A percentile compares a stretch with the other conserved stretches of the same genome.
phyloP scores from a whole-genome alignment of 2,888 invertebrate genomes.

The Hemithea aestivaria region DNA sequence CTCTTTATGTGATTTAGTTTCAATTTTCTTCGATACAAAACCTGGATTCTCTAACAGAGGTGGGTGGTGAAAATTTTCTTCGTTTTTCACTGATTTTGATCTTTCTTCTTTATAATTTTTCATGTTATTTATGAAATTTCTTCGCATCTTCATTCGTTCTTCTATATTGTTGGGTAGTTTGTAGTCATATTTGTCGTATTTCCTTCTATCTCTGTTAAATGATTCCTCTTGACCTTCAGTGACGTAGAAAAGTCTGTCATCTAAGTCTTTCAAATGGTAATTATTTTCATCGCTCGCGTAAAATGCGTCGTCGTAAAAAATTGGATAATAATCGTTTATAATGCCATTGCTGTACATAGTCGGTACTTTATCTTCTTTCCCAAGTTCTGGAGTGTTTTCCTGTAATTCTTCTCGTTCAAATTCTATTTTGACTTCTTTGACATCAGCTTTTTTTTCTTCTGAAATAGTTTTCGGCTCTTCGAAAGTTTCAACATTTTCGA shows the following conservation, averaged over 20 bases:
- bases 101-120: no score
- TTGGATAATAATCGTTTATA: conserved; percentile 59
- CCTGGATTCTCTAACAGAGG: conserved; percentile 49
- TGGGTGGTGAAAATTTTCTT: conserved; percentile 40
- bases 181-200: conserved; percentile 15
- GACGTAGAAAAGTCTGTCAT: conserved; percentile 47
- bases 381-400: conserved; percentile 28
- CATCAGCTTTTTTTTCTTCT: no score
- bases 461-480: no score
- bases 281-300: conserved; percentile 43
- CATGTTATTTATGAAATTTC: background rate
- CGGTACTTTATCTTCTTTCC: conserved; percentile 34
- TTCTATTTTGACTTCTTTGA: no score
- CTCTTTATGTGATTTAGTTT: conserved; percentile 17
- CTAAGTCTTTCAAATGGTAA: conserved; percentile 35
- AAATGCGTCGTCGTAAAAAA: conserved; percentile 48
- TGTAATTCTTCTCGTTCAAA: conserved; percentile 21
- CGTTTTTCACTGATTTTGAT: no score
- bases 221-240: conserved; percentile 32
- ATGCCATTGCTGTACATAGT: conserved; percentile 35
- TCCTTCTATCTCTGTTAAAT: conserved; percentile 17
- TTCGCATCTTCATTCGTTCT: conserved; percentile 11
- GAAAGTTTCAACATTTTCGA: no score
- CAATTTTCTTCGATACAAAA: conserved; percentile 51
- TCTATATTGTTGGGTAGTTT: conserved; percentile 3